These are phyloP conservation scores for Metacarcinus magister DNA, from an alignment of 2,888 invertebrate species.

Conservation along the genomic window DNA sequence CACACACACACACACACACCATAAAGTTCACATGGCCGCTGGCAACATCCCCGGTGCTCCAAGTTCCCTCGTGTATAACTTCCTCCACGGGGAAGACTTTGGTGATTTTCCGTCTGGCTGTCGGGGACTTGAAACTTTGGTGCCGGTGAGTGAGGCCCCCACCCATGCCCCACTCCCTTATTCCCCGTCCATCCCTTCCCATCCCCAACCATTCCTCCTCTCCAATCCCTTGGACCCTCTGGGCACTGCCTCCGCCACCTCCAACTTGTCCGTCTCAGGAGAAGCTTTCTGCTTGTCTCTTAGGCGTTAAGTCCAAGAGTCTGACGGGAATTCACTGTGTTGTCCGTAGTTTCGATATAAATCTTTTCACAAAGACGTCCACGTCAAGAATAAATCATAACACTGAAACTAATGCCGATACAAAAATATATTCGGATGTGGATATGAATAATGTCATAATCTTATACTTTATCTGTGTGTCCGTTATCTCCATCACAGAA, in stretches of 20 bases:
- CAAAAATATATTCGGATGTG: too few relatives aligned
- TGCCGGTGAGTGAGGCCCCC: neutral
- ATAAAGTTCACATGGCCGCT: neutral
- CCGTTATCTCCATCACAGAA: too few relatives aligned
- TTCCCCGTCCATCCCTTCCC: neutral
- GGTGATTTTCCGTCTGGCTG: slow-evolving; percentile 44
- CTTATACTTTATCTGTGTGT: too few relatives aligned
- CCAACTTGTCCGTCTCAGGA: neutral
- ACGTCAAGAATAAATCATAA: neutral
- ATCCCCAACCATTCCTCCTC: neutral
- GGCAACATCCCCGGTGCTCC: slow-evolving; percentile 15
- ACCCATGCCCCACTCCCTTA: neutral
- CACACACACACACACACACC: neutral
- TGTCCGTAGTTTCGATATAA: neutral
- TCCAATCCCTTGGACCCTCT: neutral
- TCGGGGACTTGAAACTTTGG: slow-evolving; percentile 7
- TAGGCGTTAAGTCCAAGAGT: neutral
- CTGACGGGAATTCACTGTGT: neutral
- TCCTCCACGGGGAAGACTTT: slow-evolving; percentile 42
- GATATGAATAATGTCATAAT: too few relatives aligned
- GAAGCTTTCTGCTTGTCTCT: neutral
- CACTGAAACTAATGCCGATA: neutral
- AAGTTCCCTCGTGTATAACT: slow-evolving; percentile 57
- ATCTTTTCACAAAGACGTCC: neutral
- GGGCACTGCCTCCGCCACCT: neutral